Conservation (phyloP, 2,797 vertebrate species). For the Apogon talboti region DNA sequence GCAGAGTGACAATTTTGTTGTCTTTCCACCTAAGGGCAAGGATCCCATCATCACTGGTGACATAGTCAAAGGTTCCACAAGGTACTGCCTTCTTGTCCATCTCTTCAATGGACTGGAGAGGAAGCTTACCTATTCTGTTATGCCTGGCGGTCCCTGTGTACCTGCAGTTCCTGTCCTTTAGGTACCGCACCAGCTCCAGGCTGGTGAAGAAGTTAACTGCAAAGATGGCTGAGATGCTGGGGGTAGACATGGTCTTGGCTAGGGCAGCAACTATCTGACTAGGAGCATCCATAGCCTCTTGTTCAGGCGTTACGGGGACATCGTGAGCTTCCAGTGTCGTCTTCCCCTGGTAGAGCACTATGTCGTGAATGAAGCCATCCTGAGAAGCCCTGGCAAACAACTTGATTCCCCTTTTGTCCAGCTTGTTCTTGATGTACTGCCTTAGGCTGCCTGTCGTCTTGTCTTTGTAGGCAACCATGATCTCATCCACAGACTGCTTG, state of each 20-base stretch:
- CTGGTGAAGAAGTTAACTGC: slow-evolving; percentile 15
- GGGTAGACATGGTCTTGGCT: slow-evolving; percentile 16
- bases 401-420: not conserved
- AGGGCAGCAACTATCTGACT: slow-evolving; percentile 10
- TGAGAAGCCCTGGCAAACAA: slow-evolving; percentile 1
- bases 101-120: slow-evolving; percentile 23
- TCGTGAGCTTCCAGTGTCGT: not conserved
- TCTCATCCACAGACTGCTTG: slow-evolving; percentile 22
- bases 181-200: not conserved
- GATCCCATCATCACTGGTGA: slow-evolving; percentile 33
- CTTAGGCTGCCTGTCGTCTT: slow-evolving; percentile 23
- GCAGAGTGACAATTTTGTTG: slow-evolving; percentile 26
- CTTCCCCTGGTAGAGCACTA: not conserved
- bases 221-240: slow-evolving; percentile 18
- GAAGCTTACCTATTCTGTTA: not conserved
- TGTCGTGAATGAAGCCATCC: not conserved
- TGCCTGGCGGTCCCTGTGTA: slow-evolving; percentile 18
- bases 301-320: slow-evolving; percentile 9
- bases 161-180: slow-evolving; percentile 9
- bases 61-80: not conserved
- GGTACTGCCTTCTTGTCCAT: slow-evolving; percentile 18
- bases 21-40: slow-evolving; percentile 22
- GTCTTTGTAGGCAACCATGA: slow-evolving; percentile 36
- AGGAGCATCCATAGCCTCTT: slow-evolving; percentile 9
- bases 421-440: not conserved